Conservation (phyloP, 2,888 invertebrate genomes). For the Zygothrica quintamaculata region DNA sequence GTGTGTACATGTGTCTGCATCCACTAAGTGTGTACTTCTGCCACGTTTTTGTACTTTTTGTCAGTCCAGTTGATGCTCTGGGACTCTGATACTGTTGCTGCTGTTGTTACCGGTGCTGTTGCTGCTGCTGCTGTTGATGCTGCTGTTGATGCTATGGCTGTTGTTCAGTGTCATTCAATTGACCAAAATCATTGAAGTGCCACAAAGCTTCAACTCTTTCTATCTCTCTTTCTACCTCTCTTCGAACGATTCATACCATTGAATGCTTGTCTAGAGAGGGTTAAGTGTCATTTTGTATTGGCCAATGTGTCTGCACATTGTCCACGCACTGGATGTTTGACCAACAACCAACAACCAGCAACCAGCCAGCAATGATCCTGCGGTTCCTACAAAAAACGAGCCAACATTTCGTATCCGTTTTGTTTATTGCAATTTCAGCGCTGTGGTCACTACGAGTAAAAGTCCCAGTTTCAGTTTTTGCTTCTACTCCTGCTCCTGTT, state of each 20-base stretch:
- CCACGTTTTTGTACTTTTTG: not conserved
- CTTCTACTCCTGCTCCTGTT: not conserved
- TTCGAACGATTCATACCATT: no score
- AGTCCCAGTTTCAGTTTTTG: not conserved
- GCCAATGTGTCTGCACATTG: slow-evolving; percentile 39
- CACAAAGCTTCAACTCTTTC: slow-evolving; percentile 1
- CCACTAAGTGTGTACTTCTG: slow-evolving; percentile 14
- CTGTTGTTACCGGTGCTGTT: slow-evolving; percentile 3
- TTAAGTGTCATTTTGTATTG: slow-evolving; percentile 53
- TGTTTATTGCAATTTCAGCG: slow-evolving; percentile 65
- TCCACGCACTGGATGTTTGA: slow-evolving; percentile 7
- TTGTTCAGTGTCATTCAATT: slow-evolving; percentile 53
- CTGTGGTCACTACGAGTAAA: slow-evolving; percentile 48
- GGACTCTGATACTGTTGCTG: no score
- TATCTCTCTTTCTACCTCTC: no score
- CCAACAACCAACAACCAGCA: no score
- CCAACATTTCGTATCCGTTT: slow-evolving; percentile 56
- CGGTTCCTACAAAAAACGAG: slow-evolving; percentile 29
- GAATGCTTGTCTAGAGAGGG: slow-evolving; percentile 2
- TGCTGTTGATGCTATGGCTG: slow-evolving; percentile 5
- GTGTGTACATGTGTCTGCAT: slow-evolving; percentile 28
- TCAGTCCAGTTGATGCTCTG: no score
- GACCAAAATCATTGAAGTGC: slow-evolving; percentile 59
- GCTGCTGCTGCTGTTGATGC: slow-evolving; percentile 13
- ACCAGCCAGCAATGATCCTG: slow-evolving; percentile 4